Base-by-base conservation (phyloP, 2,113 vertebrate species). In the Corydoras sp. region DNA sequence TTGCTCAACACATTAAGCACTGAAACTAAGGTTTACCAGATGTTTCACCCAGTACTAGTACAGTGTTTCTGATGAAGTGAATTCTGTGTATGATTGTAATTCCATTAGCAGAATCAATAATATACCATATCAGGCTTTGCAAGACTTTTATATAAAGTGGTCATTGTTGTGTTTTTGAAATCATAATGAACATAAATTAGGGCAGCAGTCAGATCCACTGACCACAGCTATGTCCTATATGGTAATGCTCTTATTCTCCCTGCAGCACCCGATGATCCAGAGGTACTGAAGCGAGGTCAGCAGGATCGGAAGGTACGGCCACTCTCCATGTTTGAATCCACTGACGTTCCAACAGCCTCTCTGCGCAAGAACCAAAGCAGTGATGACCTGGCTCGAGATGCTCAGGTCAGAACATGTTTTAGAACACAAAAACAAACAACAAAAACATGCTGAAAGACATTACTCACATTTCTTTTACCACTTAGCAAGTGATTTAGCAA, bases 291-390 rank as follows among this genome's bases (percentile, higher is more conserved):
- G 77, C 88, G 91, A 65, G 92, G 92, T 48, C 92, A 68, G 13
- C 75, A 88, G 59, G 95, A 98, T 82, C 93, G 90, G 77, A 95
- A 94, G 70, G 91, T 90, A 1, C 93, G 96, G 6, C 95, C 96
- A 0, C 88, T 90, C 73, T 99, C 96, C 0, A 98, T 99, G 97
- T 94, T 98, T 71, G 96, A 98, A 79, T 85, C 93, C 0, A 89
- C 89, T 2, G 96, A 96, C 4, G 86, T 81, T 50, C 81, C 86
- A 10, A 70, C 92, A 0, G 82, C 91, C 35, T 80, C 87, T 0
- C 86, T 98, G 64, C 89, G 93, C 58, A 98, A 97, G 64, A 99
- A 99, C 84, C 97, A 98, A 89, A 99, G 96, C 88, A 98, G 94
- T 0, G 97, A 98, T 72, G 95, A 99, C 76, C 91, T 99, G 32